A percentile compares a stretch with the other conserved stretches of the same genome.
Conservation (phyloP, 2,797 vertebrate genomes). For the Eulemur albifrons region DNA sequence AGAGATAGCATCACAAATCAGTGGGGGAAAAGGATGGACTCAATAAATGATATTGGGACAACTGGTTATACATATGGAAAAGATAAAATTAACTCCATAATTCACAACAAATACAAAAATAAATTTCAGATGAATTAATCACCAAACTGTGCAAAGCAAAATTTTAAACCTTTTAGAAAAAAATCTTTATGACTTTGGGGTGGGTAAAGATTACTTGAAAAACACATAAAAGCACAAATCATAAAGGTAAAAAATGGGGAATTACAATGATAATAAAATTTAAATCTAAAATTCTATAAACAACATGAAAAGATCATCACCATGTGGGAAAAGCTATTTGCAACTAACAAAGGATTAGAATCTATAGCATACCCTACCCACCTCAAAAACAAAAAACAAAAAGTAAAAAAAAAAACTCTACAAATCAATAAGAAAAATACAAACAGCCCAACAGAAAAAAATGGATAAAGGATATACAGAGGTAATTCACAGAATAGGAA, state of each 20-base stretch:
- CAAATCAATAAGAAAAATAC: background rate
- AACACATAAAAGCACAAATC: background rate
- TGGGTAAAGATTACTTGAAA: conserved; percentile 13
- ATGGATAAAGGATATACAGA: background rate
- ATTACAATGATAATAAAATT: background rate
- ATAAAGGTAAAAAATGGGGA: background rate
- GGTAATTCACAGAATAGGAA: background rate
- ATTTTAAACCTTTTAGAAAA: conserved; percentile 2
- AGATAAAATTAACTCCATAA: conserved; percentile 53
- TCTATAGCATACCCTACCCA: background rate
- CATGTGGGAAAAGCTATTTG: conserved; percentile 5
- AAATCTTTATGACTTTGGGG: conserved; percentile 1
- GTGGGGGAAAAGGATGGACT: background rate
- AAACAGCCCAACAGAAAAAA: background rate
- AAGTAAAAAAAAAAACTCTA: background rate
- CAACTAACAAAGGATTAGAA: background rate
- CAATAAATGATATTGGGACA: background rate
- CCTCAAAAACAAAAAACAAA: background rate
- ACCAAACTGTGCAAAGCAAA: conserved; percentile 43
- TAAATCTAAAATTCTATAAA: conserved; percentile 31
- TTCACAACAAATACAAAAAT: conserved; percentile 62
- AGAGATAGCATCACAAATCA: background rate
- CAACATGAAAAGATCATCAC: conserved; percentile 6
- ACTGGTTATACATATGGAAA: background rate
- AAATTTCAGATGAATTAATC: conserved; percentile 45